phyloP scores from a whole-genome alignment of 2,888 invertebrate genomes.

The Lepidocyrtinus sp. region DNA sequence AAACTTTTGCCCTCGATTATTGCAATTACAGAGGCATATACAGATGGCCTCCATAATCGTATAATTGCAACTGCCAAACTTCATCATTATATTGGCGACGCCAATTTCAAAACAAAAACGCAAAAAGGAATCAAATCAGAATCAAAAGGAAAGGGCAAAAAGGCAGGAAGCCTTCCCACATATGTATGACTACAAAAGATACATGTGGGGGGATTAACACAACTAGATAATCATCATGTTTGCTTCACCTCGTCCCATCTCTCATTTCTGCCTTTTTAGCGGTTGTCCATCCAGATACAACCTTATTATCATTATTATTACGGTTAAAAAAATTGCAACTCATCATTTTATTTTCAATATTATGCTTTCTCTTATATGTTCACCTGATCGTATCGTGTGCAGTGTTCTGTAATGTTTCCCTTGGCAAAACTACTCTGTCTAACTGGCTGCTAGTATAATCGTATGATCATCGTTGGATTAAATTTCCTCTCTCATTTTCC shows the following conservation, averaged over 20 bases:
- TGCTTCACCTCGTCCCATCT: constrained; percentile 41
- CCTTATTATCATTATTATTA: constrained; percentile 58
- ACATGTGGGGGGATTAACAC: constrained; percentile 42
- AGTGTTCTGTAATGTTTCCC: constrained; percentile 23
- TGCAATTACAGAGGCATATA: constrained; percentile 28
- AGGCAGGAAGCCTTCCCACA: constrained; percentile 60
- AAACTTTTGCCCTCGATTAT: constrained; percentile 59
- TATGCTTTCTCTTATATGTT: constrained; percentile 46
- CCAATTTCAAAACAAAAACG: constrained; percentile 12
- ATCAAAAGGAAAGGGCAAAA: constrained; percentile 40
- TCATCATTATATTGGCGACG: constrained; percentile 59
- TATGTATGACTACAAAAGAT: constrained; percentile 31
- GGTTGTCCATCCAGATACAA: neutral
- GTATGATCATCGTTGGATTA: constrained; percentile 3
- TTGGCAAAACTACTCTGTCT: too few relatives aligned
- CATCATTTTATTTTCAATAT: constrained; percentile 36
- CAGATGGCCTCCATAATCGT: constrained; percentile 61
- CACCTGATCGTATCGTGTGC: constrained; percentile 25
- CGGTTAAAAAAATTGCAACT: constrained; percentile 52
- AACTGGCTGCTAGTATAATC: constrained; percentile 12
- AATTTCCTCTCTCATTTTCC: constrained; percentile 25
- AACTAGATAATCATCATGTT: constrained; percentile 59
- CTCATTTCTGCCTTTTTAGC: constrained; percentile 21
- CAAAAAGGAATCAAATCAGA: constrained; percentile 24
- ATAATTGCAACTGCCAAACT: constrained; percentile 42